Evolutionary conservation across 2,888 invertebrate species (phyloP).

Genomic region (Chrysomela aeneicollis): DNA sequence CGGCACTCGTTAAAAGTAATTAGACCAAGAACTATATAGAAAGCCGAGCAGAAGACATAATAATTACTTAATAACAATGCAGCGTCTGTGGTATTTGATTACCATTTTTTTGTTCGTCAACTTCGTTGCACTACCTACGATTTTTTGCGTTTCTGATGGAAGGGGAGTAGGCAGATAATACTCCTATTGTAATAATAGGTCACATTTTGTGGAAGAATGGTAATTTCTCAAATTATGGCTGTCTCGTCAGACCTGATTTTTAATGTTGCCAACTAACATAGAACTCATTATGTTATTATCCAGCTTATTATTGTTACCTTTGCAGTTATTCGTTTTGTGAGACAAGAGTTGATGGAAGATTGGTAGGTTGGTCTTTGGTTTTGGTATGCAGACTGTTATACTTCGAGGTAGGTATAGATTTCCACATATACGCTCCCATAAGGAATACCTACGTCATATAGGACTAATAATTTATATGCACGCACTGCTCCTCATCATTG

Average conservation of each 20-base stretch:
- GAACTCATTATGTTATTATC: constrained; percentile 19
- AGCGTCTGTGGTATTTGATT: constrained; percentile 32
- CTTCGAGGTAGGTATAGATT: background rate
- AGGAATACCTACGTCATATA: too few species aligned
- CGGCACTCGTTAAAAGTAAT: constrained; percentile 46
- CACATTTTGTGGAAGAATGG: constrained; percentile 11
- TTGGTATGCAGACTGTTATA: background rate
- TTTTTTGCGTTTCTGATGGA: constrained; percentile 20
- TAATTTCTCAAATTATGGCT: constrained; percentile 28
- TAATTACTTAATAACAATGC: constrained; percentile 54
- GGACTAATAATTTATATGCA: too few species aligned
- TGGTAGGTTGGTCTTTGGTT: background rate
- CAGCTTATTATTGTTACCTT: constrained; percentile 11
- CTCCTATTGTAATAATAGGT: constrained; percentile 23
- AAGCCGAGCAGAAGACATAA: constrained; percentile 27
- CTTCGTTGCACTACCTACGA: constrained; percentile 17
- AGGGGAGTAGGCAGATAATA: constrained; percentile 19
- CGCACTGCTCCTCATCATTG: too few species aligned
- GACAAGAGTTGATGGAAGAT: background rate
- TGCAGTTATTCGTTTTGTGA: constrained; percentile 11
- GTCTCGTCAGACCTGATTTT: constrained; percentile 10
- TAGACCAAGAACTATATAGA: constrained; percentile 44
- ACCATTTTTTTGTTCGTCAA: constrained; percentile 24
- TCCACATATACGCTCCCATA: too few species aligned
- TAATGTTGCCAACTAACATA: background rate